Base-by-base conservation (phyloP, 1,140 invertebrate genomes). In the Zaprionus davidi region DNA sequence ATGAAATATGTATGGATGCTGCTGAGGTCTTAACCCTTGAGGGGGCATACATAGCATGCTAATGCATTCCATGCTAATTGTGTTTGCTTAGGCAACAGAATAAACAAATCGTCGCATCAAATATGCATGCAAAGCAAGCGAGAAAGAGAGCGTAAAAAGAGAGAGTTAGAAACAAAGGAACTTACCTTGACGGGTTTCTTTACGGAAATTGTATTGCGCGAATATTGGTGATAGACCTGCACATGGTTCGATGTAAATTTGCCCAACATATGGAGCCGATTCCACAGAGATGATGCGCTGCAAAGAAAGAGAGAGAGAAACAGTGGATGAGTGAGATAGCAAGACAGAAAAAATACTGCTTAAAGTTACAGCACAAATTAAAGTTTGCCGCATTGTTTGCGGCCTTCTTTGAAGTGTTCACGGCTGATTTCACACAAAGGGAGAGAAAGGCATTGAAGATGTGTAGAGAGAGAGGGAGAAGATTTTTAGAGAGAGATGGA, bases 211-310 rank as follows among this genome's bases (percentile, higher is more conserved):
- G 91, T 74, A 34, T 34, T 34, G 58, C 91, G 87, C 56, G 87
- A 86, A 71, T 92, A 92, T 71, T 92, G 91, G 66, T 92, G 91
- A 79, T 92, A 92, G 65, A 92, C 91, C 76, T 92, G 91, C 66
- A 92, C 91, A 92, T 92, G 91, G 62, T 92, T 92, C 56, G 91
- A 92, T 68, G 91, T 92, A 65, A 92, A 92, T 92, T 92, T 92
- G 24, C 91, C 91, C 91, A 92, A 92, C 91, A 92, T 92, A 76
- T 85, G 81, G 49, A 69, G 60, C 53, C 49, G 36, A 41, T 65
- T 65, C 26, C 28, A 22, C 20, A 34, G 41, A 51, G 41, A 34
- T 3, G 9, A 80, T 60, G 62, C 49, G n/a, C 66, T 69, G 67
- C 51, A 64, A 69, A 64, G 41, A 31, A 12, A 63, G 5, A 69